phyloP scores from a whole-genome alignment of 1,140 invertebrate genomes.

The Microplitis mediator region DNA sequence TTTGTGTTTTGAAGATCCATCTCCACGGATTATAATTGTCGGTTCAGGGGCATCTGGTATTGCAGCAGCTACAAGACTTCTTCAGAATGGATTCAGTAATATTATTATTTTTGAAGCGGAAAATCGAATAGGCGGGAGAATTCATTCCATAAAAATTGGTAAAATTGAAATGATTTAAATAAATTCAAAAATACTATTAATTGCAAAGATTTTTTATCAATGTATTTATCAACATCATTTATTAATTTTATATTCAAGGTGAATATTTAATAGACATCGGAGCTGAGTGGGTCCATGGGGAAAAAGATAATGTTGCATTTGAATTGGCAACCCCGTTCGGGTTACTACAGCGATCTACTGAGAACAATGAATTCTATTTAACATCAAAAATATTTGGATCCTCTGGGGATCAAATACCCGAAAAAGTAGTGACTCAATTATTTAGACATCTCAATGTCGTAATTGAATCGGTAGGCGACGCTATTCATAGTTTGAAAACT shows the following conservation, averaged over 20 bases:
- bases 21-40: conserved; percentile 60
- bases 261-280: conserved; percentile 53
- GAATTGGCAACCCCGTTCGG: conserved; percentile 37
- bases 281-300: conserved; percentile 62
- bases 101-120: conserved; percentile 72
- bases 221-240: background rate
- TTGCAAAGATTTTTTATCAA: background rate
- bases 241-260: conserved; percentile 14
- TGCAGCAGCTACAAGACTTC: conserved; percentile 63
- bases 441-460: background rate
- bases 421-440: background rate
- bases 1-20: background rate
- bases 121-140: conserved; percentile 73
- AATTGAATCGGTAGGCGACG: background rate
- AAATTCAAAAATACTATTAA: background rate
- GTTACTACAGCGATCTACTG: conserved; percentile 3
- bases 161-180: background rate
- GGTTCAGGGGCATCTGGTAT: conserved; percentile 68
- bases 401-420: background rate
- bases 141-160: conserved; percentile 68
- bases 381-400: background rate
- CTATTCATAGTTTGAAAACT: conserved; percentile 39
- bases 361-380: background rate
- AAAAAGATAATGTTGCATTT: conserved; percentile 46
- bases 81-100: conserved; percentile 63